Percentiles rank a stretch among this genome's conserved stretches.
Evolutionary conservation across 1,140 invertebrate species (phyloP).

Genomic region (Hylyphantes graminicola): DNA sequence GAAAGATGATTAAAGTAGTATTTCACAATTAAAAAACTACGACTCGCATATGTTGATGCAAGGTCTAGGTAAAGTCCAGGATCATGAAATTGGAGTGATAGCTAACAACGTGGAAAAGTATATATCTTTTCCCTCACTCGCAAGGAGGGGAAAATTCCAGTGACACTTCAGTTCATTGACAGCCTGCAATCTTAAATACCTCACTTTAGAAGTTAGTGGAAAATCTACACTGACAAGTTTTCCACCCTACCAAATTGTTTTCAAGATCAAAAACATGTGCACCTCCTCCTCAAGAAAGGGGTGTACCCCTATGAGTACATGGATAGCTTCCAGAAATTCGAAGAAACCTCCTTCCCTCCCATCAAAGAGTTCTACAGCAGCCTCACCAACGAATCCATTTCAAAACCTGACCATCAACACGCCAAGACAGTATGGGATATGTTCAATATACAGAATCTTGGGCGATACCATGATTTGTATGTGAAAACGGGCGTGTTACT

Average conservation of each 20-base stretch:
- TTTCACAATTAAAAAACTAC: too few relatives aligned
- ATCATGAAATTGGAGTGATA: background rate
- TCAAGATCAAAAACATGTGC: background rate
- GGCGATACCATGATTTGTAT: too few relatives aligned
- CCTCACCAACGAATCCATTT: background rate
- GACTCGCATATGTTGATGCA: too few relatives aligned
- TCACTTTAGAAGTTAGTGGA: background rate
- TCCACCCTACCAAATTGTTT: background rate
- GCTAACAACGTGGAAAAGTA: conserved; percentile 9
- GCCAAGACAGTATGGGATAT: conserved; percentile 61
- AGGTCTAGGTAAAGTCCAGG: background rate
- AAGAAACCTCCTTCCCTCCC: conserved; percentile 1
- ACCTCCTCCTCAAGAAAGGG: background rate
- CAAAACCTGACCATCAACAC: too few relatives aligned
- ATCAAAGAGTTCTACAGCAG: background rate
- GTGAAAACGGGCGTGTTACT: too few relatives aligned
- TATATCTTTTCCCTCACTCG: conserved; percentile 3
- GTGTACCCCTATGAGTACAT: conserved; percentile 30
- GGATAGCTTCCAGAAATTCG: background rate
- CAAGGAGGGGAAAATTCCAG: background rate
- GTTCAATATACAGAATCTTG: conserved; percentile 57
- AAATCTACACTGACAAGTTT: background rate
- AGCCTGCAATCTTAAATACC: background rate
- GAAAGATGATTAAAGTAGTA: too few relatives aligned
- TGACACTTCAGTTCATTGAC: background rate